A percentile compares a stretch with the other conserved stretches of the same genome.
Evolutionary conservation across 1,140 invertebrate species (phyloP).

Genomic region (Hirudo medicinalis): DNA sequence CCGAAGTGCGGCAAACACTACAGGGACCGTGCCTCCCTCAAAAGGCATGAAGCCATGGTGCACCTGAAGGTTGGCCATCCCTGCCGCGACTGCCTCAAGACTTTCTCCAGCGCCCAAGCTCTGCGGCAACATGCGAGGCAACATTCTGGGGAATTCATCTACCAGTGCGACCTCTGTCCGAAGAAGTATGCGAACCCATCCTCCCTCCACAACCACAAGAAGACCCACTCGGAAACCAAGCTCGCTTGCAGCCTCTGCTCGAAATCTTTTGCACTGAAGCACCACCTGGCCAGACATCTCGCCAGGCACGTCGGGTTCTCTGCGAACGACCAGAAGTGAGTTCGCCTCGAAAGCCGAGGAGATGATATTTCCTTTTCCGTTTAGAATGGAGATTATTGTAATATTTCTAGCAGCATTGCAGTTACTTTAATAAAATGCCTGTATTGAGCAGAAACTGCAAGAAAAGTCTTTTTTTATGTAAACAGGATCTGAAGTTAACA

Average conservation of each 20-base stretch:
- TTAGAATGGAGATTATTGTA: no score
- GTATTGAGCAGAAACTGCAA: no score
- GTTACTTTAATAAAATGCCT: no score
- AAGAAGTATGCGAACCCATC: not conserved
- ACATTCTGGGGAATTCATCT: not conserved
- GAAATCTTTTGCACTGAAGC: not conserved
- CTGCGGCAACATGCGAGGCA: not conserved
- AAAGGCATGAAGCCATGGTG: constrained; percentile 5
- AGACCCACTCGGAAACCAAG: not conserved
- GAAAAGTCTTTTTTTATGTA: no score
- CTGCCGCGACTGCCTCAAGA: not conserved
- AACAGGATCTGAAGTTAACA: no score
- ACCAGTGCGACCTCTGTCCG: not conserved
- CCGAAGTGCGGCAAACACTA: constrained; percentile 6
- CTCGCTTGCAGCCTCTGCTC: not conserved
- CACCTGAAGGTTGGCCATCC: constrained; percentile 3
- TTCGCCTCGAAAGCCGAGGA: no score
- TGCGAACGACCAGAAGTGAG: not conserved
- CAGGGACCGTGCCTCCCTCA: not conserved
- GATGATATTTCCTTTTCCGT: no score
- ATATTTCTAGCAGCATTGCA: no score
- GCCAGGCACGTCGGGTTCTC: not conserved
- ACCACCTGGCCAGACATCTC: not conserved
- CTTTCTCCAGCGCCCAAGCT: not conserved
- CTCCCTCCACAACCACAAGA: constrained; percentile 4